Conservation (phyloP, 2,113 vertebrate genomes). For the Equus quagga region DNA sequence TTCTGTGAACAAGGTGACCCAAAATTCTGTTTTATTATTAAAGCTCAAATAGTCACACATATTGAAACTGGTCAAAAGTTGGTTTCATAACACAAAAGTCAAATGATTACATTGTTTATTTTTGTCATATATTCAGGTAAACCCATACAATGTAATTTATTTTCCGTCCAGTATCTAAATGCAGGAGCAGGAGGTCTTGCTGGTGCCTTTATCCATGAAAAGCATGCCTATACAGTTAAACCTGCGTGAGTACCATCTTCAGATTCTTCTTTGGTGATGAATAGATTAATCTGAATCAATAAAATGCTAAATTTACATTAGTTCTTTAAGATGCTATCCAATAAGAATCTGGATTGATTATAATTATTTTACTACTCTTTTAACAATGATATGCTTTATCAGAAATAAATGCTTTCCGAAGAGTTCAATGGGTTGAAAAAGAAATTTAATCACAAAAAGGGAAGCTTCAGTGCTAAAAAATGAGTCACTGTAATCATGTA, state of each 20-base stretch:
- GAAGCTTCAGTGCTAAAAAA: constrained; percentile 69
- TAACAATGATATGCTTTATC: constrained; percentile 7
- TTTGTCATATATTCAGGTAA: background rate
- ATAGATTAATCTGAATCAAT: constrained; percentile 14
- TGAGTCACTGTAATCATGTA: constrained; percentile 60
- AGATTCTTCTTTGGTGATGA: background rate
- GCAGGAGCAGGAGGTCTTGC: constrained; percentile 95
- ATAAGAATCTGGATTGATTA: constrained; percentile 47
- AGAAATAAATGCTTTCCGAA: constrained; percentile 50
- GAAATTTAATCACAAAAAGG: constrained; percentile 69
- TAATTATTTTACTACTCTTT: constrained; percentile 51
- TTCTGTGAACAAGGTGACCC: background rate
- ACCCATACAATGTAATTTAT: background rate
- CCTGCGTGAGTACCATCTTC: constrained; percentile 91
- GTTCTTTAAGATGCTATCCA: constrained; percentile 18
- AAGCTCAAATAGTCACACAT: background rate
- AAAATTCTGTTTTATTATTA: background rate
- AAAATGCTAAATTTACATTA: constrained; percentile 18
- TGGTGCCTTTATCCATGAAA: constrained; percentile 95
- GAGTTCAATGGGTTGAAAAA: constrained; percentile 44
- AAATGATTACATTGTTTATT: background rate
- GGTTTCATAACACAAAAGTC: background rate
- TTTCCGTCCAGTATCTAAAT: constrained; percentile 93
- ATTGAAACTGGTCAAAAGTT: background rate
- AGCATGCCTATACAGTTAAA: constrained; percentile 90